Conservation (phyloP, 2,797 vertebrate species). For the Acestrorhynchus altus region DNA sequence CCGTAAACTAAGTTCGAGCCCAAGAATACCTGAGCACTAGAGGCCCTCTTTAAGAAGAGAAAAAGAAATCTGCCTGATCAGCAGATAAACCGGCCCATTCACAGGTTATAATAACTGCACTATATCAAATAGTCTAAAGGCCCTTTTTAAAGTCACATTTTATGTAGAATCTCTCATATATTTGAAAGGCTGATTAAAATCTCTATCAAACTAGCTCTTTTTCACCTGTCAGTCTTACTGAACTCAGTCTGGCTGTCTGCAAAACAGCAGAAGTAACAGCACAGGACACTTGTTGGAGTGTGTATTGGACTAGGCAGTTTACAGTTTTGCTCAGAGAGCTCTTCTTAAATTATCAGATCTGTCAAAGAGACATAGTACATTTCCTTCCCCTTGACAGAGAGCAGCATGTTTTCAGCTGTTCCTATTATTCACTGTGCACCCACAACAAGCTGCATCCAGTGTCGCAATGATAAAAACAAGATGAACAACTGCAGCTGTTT, state of each 20-base stretch:
- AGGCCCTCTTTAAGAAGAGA: too few relatives aligned
- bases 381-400: neutral
- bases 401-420: conserved; percentile 9
- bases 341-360: neutral
- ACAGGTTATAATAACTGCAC: too few relatives aligned
- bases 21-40: too few relatives aligned
- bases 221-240: neutral
- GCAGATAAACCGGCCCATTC: too few relatives aligned
- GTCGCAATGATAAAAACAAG: neutral
- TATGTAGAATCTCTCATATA: too few relatives aligned
- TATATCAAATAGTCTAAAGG: too few relatives aligned
- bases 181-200: too few relatives aligned
- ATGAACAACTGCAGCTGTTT: conserved; percentile 12
- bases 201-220: too few relatives aligned
- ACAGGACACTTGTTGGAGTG: neutral
- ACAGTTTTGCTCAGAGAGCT: neutral
- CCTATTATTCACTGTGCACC: neutral
- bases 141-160: too few relatives aligned
- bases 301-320: neutral
- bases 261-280: neutral
- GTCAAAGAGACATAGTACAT: neutral
- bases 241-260: neutral
- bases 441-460: neutral
- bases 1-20: too few relatives aligned
- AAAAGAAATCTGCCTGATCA: too few relatives aligned